Evolutionary conservation across 2,113 vertebrate species (phyloP), one percentile per base, ranked within the genome.

Genomic region (Stomatorhinus ivindoensis): DNA sequence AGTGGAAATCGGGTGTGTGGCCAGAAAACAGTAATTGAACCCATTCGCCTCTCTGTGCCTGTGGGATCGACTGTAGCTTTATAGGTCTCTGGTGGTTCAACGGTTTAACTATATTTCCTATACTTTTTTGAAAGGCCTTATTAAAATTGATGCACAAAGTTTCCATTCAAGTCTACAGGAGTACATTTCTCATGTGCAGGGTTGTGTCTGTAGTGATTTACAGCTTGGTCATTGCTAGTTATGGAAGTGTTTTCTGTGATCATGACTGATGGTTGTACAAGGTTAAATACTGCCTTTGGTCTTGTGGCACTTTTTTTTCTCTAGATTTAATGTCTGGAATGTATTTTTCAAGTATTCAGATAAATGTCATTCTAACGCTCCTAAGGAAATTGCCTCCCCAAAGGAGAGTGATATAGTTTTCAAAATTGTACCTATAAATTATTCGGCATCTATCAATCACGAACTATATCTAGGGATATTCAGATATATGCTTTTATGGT

Each of bases 31-130:
- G 93, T 96, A 96, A 96, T 96, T 96, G 94, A 95, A 95, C 95
- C 95, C 95, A 96, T 95, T 96, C 95, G 94, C 94, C 90, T 94
- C 93, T 94, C 93, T 92, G 92, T 94, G 94, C 95, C 95, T 94
- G 92, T 96, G 95, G 95, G 95, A 95, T 93, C 93, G 92, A 93
- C 93, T 91, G 91, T 89, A 94, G 92, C 94, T 94, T 94, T 90
- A 58, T 93, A 92, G 93, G 92, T 92, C 93, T 90, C 91, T 47
- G 83, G 92, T 89, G 91, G 92, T 94, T 94, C 94, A 94, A 94
- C 61, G 91, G 93, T 94, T 93, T 93, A 92, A 93, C 93, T 93
- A 87, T 93, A 93, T 94, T 93, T 92, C 93, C 94, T 92, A 92
- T 92, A 92, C 48, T 85, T 86, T 89, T 80, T 47, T 85, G 53